phyloP scores from a whole-genome alignment of 2,888 invertebrate genomes.

The Aleiodes alternator region DNA sequence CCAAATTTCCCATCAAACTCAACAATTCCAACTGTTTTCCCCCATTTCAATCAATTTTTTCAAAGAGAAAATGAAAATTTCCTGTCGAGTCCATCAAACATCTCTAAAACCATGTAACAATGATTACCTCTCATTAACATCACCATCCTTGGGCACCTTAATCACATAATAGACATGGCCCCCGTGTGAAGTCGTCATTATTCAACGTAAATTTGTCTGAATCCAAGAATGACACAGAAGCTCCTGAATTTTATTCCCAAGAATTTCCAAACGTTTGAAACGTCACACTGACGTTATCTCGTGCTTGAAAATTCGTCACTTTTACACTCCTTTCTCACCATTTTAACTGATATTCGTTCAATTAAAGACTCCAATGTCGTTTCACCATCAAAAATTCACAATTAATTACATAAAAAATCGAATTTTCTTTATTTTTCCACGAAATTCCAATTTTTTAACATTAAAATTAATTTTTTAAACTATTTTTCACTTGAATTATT shows the following conservation, averaged over 20 bases:
- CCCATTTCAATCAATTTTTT: too few species aligned
- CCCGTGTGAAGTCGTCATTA: slow-evolving; percentile 80
- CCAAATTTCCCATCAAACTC: too few species aligned
- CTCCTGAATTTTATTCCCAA: too few species aligned
- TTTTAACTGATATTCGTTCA: not conserved
- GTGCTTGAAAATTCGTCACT: slow-evolving; percentile 9
- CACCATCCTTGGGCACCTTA: slow-evolving; percentile 79
- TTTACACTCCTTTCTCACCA: slow-evolving; percentile 10
- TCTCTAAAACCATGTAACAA: too few species aligned
- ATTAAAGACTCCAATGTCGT: not conserved
- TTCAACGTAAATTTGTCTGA: slow-evolving; percentile 17
- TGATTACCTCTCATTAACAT: slow-evolving; percentile 71
- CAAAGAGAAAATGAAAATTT: too few species aligned
- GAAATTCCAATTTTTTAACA: not conserved
- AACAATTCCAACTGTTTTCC: too few species aligned
- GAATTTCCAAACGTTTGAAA: not conserved
- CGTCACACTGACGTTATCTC: slow-evolving; percentile 28
- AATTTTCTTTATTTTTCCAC: not conserved
- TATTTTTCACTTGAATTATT: slow-evolving; percentile 4
- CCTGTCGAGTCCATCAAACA: too few species aligned
- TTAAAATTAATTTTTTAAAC: not conserved
- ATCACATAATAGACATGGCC: slow-evolving; percentile 84
- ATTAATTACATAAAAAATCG: too few species aligned
- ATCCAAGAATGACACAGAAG: slow-evolving; percentile 5
- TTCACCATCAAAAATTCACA: too few species aligned